Evolutionary conservation across 2,888 invertebrate species (phyloP).

Genomic region (Branchipolynoe longqiensis): DNA sequence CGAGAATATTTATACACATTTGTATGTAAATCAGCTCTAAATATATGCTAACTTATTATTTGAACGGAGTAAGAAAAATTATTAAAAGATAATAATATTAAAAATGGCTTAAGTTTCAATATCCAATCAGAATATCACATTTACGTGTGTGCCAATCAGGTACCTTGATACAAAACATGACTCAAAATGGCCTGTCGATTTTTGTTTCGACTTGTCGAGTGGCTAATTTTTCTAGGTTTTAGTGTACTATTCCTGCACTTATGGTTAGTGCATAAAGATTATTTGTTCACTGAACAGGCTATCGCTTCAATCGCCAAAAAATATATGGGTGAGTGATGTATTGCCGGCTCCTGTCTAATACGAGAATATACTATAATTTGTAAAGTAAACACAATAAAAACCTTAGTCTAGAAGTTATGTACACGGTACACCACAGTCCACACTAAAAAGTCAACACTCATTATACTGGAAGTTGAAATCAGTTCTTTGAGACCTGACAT

Average conservation of each 20-base stretch:
- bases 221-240: conserved; percentile 63
- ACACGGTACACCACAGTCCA: no score
- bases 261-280: conserved; percentile 75
- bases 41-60: not conserved
- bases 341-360: no score
- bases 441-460: no score
- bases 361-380: no score
- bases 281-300: conserved; percentile 72
- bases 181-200: conserved; percentile 10
- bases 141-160: not conserved
- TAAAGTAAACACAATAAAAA: no score
- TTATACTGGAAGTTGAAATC: no score
- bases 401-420: no score
- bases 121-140: conserved; percentile 6
- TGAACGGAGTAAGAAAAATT: not conserved
- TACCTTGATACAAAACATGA: not conserved
- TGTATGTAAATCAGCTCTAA: no score
- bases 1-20: no score
- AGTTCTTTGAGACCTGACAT: no score
- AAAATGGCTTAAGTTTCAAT: no score
- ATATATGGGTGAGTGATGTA: conserved; percentile 70
- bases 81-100: not conserved
- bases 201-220: conserved; percentile 13
- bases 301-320: conserved; percentile 74
- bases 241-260: conserved; percentile 72